These are phyloP conservation scores for Cephus pulcher DNA, from an alignment of 2,888 invertebrate genomes.

Conservation along the genomic window DNA sequence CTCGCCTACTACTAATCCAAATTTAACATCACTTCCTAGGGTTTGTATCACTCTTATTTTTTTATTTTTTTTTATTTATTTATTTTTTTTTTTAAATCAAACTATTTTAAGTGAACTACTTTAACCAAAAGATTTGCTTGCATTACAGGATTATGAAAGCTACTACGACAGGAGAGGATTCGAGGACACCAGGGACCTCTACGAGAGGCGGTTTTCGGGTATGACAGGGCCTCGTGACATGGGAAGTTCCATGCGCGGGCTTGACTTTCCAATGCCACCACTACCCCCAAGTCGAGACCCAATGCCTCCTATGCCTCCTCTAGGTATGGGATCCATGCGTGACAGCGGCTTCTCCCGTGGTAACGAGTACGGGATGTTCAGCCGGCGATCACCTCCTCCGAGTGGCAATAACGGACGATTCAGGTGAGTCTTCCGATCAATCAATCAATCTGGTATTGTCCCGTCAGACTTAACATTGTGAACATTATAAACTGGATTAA, in stretches of 20 bases:
- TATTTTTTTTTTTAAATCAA: background rate
- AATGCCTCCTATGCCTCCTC: conserved; percentile 81
- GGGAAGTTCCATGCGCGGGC: conserved; percentile 66
- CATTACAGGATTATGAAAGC: conserved; percentile 79
- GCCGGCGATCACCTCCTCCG: conserved; percentile 81
- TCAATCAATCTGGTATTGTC: conserved; percentile 20
- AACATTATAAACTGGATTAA: conserved; percentile 58
- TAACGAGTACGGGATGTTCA: conserved; percentile 83
- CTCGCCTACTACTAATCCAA: background rate
- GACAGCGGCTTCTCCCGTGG: conserved; percentile 72
- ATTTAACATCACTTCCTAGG: background rate
- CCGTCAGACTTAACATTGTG: conserved; percentile 62
- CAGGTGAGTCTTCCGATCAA: conserved; percentile 54
- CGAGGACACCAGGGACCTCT: conserved; percentile 83
- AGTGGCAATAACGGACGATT: conserved; percentile 64
- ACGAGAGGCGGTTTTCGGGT: conserved; percentile 81
- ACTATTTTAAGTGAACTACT: background rate
- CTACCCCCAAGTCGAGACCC: conserved; percentile 79
- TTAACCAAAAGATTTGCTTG: conserved; percentile 23
- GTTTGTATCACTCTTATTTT: background rate
- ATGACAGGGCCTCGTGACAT: conserved; percentile 71
- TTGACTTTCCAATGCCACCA: conserved; percentile 80
- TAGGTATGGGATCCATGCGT: conserved; percentile 77
- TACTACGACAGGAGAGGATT: conserved; percentile 84
- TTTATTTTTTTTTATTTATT: no score